phyloP scores from a whole-genome alignment of 2,113 vertebrate species.

The Syngnathoides biaculeatus region DNA sequence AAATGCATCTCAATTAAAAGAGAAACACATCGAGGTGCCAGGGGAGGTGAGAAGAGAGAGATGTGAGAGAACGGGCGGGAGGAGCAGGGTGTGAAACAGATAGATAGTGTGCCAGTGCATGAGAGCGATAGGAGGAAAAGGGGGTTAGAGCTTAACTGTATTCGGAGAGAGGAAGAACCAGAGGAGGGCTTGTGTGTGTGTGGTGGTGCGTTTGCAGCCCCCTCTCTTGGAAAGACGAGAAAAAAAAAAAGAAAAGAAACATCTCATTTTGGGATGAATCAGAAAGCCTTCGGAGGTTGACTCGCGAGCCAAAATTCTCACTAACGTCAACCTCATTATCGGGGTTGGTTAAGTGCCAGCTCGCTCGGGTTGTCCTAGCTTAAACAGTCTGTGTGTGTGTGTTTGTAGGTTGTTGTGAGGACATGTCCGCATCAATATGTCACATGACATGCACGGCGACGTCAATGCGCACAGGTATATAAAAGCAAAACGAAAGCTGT shows the following conservation, averaged over 20 bases:
- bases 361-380: conserved; percentile 49
- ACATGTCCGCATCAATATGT: conserved; percentile 4
- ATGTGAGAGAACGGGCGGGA: conserved; percentile 65
- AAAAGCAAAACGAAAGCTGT: no score
- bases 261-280: not conserved
- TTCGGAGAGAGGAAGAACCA: conserved; percentile 54
- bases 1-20: conserved; percentile 75
- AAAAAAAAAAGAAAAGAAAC: no score
- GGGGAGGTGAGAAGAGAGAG: conserved; percentile 63
- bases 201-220: conserved; percentile 51
- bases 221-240: conserved; percentile 57
- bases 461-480: no score
- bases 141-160: conserved; percentile 48
- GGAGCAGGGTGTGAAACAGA: conserved; percentile 65
- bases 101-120: conserved; percentile 62
- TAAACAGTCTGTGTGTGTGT: conserved; percentile 21
- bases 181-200: conserved; percentile 35
- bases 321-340: conserved; percentile 67
- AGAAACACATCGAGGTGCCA: conserved; percentile 71
- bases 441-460: not conserved
- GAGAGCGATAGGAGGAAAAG: conserved; percentile 41
- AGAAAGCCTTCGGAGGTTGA: conserved; percentile 52
- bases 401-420: conserved; percentile 19
- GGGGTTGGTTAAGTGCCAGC: conserved; percentile 45
- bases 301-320: conserved; percentile 51